phyloP scores from a whole-genome alignment of 2,888 invertebrate genomes.

The Aspidapion aeneum region DNA sequence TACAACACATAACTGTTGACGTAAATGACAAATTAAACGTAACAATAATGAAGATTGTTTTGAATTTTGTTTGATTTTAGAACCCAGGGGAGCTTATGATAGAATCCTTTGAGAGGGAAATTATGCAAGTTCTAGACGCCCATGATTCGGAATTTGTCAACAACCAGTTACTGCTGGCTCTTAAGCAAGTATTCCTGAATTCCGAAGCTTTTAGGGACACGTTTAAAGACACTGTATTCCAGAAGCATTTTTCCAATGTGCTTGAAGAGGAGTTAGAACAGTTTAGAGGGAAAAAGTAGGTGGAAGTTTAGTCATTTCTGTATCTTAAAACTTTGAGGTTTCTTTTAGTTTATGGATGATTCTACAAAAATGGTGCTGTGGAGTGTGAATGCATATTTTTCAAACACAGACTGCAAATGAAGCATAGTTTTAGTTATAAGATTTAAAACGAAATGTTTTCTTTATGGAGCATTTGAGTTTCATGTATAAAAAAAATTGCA shows the following conservation, averaged over 20 bases:
- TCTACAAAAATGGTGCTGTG: no score
- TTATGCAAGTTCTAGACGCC: constrained; percentile 53
- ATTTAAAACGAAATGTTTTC: no score
- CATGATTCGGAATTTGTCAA: constrained; percentile 56
- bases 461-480: no score
- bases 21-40: no score
- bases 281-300: constrained; percentile 49
- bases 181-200: constrained; percentile 52
- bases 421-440: no score
- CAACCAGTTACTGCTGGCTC: constrained; percentile 50
- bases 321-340: not conserved
- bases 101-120: constrained; percentile 48
- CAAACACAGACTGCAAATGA: no score
- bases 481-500: no score
- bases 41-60: no score
- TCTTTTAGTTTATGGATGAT: no score
- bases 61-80: constrained; percentile 18
- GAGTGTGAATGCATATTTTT: no score
- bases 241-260: constrained; percentile 47
- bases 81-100: constrained; percentile 21
- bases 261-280: constrained; percentile 47
- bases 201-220: constrained; percentile 42
- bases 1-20: no score
- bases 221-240: constrained; percentile 46
- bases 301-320: no score